Conservation (phyloP, 2,113 vertebrate genomes). For the Alethe castanea region DNA sequence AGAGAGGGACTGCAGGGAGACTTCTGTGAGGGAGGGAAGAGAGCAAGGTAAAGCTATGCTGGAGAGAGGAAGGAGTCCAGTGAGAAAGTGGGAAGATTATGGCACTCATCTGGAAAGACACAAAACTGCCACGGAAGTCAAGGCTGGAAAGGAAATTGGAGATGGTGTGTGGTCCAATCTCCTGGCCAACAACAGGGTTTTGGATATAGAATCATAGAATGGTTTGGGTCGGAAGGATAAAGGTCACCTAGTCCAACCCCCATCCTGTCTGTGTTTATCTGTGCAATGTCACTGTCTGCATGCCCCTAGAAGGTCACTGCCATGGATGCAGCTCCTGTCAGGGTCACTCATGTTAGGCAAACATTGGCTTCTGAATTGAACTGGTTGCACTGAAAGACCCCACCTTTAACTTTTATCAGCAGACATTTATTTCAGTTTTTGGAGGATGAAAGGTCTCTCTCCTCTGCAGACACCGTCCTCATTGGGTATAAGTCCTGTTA, state of each 20-base stretch:
- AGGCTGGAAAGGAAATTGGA: neutral
- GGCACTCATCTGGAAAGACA: neutral
- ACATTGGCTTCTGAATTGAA: neutral
- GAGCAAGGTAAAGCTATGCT: neutral
- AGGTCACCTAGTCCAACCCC: neutral
- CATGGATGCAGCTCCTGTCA: neutral
- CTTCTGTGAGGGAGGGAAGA: too few species aligned
- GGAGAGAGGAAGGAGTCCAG: neutral
- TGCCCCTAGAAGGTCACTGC: neutral
- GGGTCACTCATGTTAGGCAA: neutral
- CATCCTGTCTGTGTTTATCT: neutral
- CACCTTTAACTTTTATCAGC: neutral
- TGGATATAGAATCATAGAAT: neutral
- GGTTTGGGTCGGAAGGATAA: neutral
- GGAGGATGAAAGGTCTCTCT: neutral
- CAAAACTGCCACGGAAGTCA: neutral
- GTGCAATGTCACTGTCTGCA: neutral
- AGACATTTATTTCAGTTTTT: neutral
- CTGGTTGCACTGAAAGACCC: neutral
- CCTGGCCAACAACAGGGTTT: neutral
- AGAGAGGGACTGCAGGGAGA: neutral
- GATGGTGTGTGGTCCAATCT: rapidly evolving
- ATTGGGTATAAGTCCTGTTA: neutral
- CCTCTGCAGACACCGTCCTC: rapidly evolving
- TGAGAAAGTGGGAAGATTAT: neutral